Base-by-base conservation (phyloP, 1,140 invertebrate genomes). In the Drosophila prosaltans region DNA sequence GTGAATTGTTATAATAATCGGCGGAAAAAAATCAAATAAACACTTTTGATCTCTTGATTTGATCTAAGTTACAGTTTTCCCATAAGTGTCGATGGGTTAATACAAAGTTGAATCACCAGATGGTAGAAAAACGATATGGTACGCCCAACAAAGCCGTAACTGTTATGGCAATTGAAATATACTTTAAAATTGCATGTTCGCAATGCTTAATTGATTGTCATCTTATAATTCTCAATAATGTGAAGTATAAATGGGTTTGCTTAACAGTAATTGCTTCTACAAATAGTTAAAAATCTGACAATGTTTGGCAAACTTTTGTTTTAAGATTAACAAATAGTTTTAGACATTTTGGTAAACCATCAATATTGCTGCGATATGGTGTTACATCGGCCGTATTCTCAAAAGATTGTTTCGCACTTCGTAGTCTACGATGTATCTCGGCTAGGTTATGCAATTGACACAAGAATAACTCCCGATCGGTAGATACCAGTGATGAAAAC, bases 331-430 rank as follows among this genome's bases (percentile, higher is more conserved):
- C 60, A 28, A 75, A 78, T 9, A n/a, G 58, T 1, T 21, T 26
- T 1, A 74, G 28, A 10, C 43, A 32, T 26, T 43, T 30, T 0
- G 6, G 9, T 1, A 74, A 3, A 6, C 26, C 0, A 2, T 68
- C 16, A 0, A 71, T 3, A 41, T 71, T 45, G 0, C 21, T 40
- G 30, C 69, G 73, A 45, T 54, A 72, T 6, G 68, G 68, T 10
- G 16, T 6, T 1, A 69, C 2, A 3, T 43, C 51, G 1, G 39
- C 77, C 1, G 62, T 65, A 32, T 58, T 45, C 24, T 75, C 65
- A 24, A 79, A 79, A 6, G 26, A 62, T 11, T 69, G 26, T 36
- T 76, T 79, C 7, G 69, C 73, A 0, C 10, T n/a, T 7, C 54
- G 73, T 58, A 79, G 36, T 1, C 73, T 69, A 2, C 1, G n/a